Base-by-base conservation (phyloP, 2,113 vertebrate genomes). In the Ifrita kowaldi region DNA sequence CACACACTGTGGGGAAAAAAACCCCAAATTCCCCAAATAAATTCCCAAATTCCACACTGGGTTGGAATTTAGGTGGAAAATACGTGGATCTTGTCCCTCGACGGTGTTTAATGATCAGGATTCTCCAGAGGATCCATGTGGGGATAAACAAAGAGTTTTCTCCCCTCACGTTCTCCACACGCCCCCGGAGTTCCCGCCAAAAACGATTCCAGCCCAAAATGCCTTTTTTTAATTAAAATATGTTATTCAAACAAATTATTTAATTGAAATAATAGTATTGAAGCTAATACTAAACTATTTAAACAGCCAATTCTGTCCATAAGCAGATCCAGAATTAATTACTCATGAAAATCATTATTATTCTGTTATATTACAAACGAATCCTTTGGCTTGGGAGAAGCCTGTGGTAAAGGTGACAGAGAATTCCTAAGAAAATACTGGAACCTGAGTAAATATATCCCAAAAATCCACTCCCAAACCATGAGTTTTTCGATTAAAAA, bases 61-160 rank as follows among this genome's bases (percentile, higher is more conserved):
- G 39, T 10, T 35, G 46, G 20, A 76, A 85, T 37, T 39, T 1
- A 12, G 65, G 14, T 5, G 50, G 56, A 6, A 32, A 52, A 70
- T 7, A 10, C 0, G 3, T 12, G 10, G 17, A 44, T 10, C 2
- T 55, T 6, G 8, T 20, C 7, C 6, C 11, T 55, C 10, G 19
- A 5, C 3, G 13, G 46, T 16, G 26, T 15, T 62, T 9, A 42
- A 39, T 13, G 11, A 70, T 20, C 47, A 50, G 55, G 30, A 71
- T 24, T 35, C 35, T 42, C 47, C 68, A 55, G 65, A 1, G 10
- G 47, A 86, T 56, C 33, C 39, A 2, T 11, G 2, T 2, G 6
- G 76, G 50, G 15, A 42, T 39, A 59, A 30, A 70, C 3, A 14
- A 24, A 7, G 1, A 3, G 7, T 6, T 52, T 64, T 47, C 22